A percentile compares a stretch with the other conserved stretches of the same genome.
phyloP scores from a whole-genome alignment of 2,797 vertebrate species.

The Siniperca obscura region DNA sequence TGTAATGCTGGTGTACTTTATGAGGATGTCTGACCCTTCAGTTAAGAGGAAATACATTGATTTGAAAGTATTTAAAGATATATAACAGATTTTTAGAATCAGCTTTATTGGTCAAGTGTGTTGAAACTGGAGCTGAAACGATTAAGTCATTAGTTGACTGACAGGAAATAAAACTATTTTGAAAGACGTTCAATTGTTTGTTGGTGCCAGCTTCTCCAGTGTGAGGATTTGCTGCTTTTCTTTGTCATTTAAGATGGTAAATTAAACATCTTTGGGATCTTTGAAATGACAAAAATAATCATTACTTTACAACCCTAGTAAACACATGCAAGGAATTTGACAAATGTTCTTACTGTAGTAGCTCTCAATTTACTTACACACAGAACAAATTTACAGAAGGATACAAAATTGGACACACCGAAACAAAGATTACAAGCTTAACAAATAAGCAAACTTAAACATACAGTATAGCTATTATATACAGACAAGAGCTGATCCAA shows the following conservation, averaged over 20 bases:
- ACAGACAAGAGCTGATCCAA: neutral
- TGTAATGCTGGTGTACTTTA: neutral
- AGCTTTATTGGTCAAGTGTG: neutral
- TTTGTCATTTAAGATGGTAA: neutral
- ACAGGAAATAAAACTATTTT: neutral
- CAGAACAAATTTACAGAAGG: neutral
- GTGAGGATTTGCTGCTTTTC: neutral
- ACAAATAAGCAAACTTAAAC: neutral
- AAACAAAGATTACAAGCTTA: neutral
- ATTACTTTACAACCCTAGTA: neutral
- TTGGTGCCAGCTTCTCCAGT: neutral
- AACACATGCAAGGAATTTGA: neutral
- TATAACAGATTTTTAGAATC: neutral
- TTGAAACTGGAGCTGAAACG: neutral
- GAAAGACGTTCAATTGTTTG: no score
- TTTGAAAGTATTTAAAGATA: neutral
- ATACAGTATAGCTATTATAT: neutral
- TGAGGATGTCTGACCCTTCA: neutral
- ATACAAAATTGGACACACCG: neutral
- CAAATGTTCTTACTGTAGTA: neutral
- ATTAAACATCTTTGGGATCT: neutral
- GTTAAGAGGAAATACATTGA: neutral
- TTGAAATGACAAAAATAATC: neutral
- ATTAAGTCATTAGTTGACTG: neutral
- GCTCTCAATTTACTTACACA: neutral